Base-by-base conservation (phyloP, 2,113 vertebrate species). In the Tragelaphus scriptus region DNA sequence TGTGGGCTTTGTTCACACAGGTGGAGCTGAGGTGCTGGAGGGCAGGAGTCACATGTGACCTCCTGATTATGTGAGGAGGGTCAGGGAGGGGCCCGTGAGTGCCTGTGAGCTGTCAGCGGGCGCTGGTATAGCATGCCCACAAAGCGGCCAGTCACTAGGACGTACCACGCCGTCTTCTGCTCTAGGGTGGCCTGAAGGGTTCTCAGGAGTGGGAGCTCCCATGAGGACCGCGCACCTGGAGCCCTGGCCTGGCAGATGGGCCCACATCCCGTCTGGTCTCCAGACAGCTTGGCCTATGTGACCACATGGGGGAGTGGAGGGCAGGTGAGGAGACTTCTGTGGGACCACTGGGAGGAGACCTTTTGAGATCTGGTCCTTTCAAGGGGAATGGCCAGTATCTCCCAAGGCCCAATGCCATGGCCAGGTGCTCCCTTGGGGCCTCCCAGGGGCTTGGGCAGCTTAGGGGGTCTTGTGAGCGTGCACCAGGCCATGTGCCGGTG, bases 271-370 rank as follows among this genome's bases (percentile, higher is more conserved):
- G 4, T 7, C 14, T 85, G 49, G 36, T 47, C 9, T 79, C n/a
- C 59, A 49, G 47, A 6, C 19, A 68, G 47, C 61, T 59, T 17
- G 47, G n/a, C 75, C 53, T 40, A 0, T 0, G 80, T 55, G 40
- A 26, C 21, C 9, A 1, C 5, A 0, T 2, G 7, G 2, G 6
- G 19, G 26, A 13, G 5, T 7, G 32, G 36, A 40, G 15, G 16
- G 28, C 32, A 25, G 19, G 53, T 2, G 28, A 40, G 5, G 82
- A 32, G 21, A 26, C 28, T 16, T 68, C 30, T 25, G 26, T 6
- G 19, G 71, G 15, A 2, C 36, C 47, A 10, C 4, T 14, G 26
- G 26, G 32, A 53, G 51, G 28, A 26, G 85, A 16, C 59, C 47
- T 19, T 55, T 6, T 1, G 10, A 58, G 28, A 14, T 4, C 40